phyloP scores from a whole-genome alignment of 2,888 invertebrate species.

The Eugnorisma glareosa region DNA sequence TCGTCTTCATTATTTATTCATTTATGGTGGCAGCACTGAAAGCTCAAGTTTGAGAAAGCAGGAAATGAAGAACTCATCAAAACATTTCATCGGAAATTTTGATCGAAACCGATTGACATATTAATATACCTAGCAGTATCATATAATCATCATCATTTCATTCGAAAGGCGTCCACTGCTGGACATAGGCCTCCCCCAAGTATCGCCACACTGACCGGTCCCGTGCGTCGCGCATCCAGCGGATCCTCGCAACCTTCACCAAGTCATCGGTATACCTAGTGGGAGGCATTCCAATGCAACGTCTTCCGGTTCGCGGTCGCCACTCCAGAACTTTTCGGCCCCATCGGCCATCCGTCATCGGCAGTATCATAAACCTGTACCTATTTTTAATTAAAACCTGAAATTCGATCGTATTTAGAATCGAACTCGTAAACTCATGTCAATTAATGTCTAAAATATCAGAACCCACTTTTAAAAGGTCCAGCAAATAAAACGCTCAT shows the following conservation, averaged over 20 bases:
- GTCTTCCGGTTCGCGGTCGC: too few species aligned
- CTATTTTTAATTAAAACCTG: not conserved
- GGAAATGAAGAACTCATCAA: not conserved
- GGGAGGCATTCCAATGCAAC: too few species aligned
- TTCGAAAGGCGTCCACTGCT: too few species aligned
- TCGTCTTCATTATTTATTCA: conserved; percentile 3
- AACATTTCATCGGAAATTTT: not conserved
- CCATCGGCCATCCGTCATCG: too few species aligned
- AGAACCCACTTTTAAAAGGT: not conserved
- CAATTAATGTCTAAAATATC: not conserved
- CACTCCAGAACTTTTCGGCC: too few species aligned
- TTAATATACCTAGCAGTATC: not conserved
- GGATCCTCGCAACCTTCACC: too few species aligned
- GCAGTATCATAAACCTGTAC: not conserved
- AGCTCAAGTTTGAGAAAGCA: not conserved
- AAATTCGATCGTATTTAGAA: not conserved
- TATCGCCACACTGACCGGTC: too few species aligned
- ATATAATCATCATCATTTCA: too few species aligned
- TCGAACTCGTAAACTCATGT: not conserved
- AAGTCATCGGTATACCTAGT: too few species aligned
- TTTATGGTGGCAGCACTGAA: not conserved
- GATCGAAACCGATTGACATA: too few species aligned
- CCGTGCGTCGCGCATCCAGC: too few species aligned
- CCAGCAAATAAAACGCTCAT: not conserved
- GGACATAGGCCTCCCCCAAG: too few species aligned